Evolutionary conservation across 2,888 invertebrate species (phyloP), one percentile per base, ranked within the genome.

Genomic region (Leptopilina drosophilae): DNA sequence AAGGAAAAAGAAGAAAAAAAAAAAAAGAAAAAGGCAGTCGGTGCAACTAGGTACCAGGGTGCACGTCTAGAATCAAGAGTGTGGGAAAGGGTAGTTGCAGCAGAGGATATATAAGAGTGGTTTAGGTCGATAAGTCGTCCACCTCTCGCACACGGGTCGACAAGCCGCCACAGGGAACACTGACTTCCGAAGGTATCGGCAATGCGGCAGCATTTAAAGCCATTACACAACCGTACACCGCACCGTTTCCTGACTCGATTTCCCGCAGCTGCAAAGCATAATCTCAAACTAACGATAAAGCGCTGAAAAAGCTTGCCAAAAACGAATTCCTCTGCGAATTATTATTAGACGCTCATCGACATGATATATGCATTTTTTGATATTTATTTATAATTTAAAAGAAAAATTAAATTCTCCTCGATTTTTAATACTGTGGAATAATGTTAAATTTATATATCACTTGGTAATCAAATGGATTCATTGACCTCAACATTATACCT

Each of bases 121-220:
- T 14, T 69, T 20, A 69, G 69, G 69, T 69, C 69, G 53, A 69
- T 69, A 69, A 69, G 69, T 49, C 69, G 69, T 69, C 69, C 69
- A 69, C 69, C 69, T 49, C 53, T 69, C 5, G 14, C 53, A 46
- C 15, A 12, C 26, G 69, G 69, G 69, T 69, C 69, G 69, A 69
- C 69, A 26, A 12, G 69, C 67, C 49, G 12, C 49, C 49, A 49
- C 49, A 69, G 49, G 67, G 67, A 46, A 69, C 49, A 69, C 49
- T 69, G 67, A 69, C 67, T 69, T 69, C 20, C 46, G 67, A 49
- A 53, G 46, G 69, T 49, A 69, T 69, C 69, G 69, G 69, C 69
- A 69, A 69, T 69, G 69, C 69, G 53, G 69, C 20, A 69, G 69
- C 49, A 69, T 69, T 69, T 69, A 53, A 53, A 69, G 49, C 69